Base-by-base conservation (phyloP, 1,140 invertebrate species). In the Solenopsis invicta region DNA sequence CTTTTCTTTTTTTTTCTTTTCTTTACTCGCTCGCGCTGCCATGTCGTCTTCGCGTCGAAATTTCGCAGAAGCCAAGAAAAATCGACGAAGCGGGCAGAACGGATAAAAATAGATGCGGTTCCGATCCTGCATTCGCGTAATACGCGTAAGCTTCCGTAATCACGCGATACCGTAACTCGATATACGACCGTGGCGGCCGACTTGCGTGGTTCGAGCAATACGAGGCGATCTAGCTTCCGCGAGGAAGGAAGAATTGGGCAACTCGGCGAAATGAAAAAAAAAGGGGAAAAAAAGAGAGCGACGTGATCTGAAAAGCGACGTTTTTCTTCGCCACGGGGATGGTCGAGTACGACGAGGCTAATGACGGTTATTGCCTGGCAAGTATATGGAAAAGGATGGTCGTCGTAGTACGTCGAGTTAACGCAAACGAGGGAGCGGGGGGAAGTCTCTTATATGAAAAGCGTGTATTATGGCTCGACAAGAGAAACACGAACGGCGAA, bases 301-400 rank as follows among this genome's bases (percentile, higher is more conserved):
- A 66, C 18, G 21, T 52, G 67, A 9, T 59, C 18, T 9, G 21
- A 45, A 24, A 0, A 50, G 34, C 13, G 34, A 37, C 56, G 56
- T 81, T 81, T 56, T 24, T 29, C 37, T 34, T 45, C 10, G n/a
- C n/a, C 34, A 34, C 34, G 18, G 74, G n/a, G 34, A 64, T 75
- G 54, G 41, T 29, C 48, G 67, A 61, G 61, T 74, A 37, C 24
- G 67, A 24, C 16, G 18, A 52, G 41, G 8, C 10, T 29, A 18
- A 52, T 12, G 34, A 85, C 59, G 59, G 45, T 78, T 29, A 82
- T 82, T 50, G 24, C 78, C 16, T n/a, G 16, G 21, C 69, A 54
- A 75, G 54, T 84, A 34, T 59, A 74, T 61, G 54, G 69, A 62
- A 84, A 84, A 74, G 80, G 41, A 84, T 75, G 45, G 66, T 10